A percentile compares a stretch with the other conserved stretches of the same genome.
Evolutionary conservation across 2,888 invertebrate genomes (phyloP).

Genomic region (Hesperia comma): DNA sequence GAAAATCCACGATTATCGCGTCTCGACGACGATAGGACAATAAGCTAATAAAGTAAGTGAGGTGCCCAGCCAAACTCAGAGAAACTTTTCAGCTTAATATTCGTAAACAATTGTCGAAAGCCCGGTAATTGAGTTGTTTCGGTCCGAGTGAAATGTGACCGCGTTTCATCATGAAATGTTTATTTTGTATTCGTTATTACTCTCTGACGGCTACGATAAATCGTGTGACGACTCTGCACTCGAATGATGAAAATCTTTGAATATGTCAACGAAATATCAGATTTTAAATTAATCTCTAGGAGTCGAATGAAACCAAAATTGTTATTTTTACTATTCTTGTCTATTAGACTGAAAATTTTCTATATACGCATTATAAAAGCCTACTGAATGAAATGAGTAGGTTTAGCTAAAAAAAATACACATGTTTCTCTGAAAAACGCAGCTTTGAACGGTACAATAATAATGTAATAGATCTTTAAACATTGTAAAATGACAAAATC

Average conservation of each 20-base stretch:
- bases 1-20: not conserved
- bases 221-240: not conserved
- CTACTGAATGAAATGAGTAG: too few species aligned
- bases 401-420: too few species aligned
- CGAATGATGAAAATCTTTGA: too few species aligned
- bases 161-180: slow-evolving; percentile 20
- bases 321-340: too few species aligned
- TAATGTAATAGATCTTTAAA: too few species aligned
- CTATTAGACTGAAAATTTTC: too few species aligned
- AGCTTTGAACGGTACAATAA: too few species aligned
- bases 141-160: slow-evolving; percentile 30
- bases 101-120: slow-evolving; percentile 39
- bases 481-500: not conserved
- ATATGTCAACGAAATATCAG: too few species aligned
- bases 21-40: not conserved
- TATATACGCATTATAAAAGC: too few species aligned
- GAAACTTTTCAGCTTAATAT: slow-evolving; percentile 38
- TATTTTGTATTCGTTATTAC: slow-evolving; percentile 2
- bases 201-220: not conserved
- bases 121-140: slow-evolving; percentile 35
- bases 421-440: too few species aligned
- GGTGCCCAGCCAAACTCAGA: slow-evolving; percentile 12
- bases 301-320: too few species aligned
- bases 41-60: slow-evolving; percentile 14
- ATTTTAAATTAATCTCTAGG: too few species aligned